Percentiles rank a stretch among this genome's conserved stretches.
These are phyloP conservation scores for Oenanthe melanoleuca DNA, from an alignment of 2,113 vertebrate species.

Conservation along the genomic window DNA sequence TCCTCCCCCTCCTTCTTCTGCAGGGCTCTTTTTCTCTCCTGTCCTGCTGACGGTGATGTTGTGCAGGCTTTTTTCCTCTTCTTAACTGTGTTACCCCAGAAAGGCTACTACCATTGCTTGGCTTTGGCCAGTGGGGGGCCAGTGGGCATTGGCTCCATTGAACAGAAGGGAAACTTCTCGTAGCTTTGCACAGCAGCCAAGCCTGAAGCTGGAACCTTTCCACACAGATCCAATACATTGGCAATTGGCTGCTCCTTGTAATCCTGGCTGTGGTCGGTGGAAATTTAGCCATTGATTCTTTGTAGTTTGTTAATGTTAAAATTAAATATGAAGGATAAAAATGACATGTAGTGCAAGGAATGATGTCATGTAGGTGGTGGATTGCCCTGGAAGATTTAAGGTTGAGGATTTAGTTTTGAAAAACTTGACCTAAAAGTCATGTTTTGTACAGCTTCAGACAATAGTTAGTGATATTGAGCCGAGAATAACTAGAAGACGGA, in stretches of 20 bases:
- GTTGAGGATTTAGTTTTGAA: neutral
- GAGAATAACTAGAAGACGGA: neutral
- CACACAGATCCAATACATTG: neutral
- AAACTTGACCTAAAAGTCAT: neutral
- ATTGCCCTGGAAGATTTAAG: neutral
- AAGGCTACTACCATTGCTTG: neutral
- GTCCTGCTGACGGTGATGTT: neutral
- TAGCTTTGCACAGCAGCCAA: neutral
- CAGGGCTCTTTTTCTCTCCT: neutral
- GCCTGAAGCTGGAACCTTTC: neutral
- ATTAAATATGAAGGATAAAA: neutral
- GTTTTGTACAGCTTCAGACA: neutral
- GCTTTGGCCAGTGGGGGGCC: neutral
- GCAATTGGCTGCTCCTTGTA: neutral
- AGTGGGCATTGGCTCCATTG: rapidly evolving
- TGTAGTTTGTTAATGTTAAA: neutral
- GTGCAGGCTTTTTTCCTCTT: neutral
- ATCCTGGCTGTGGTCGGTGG: neutral
- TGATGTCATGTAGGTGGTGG: neutral
- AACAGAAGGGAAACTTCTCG: neutral
- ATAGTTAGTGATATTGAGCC: neutral
- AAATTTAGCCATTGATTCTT: neutral
- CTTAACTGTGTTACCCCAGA: neutral
- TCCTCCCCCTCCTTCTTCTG: neutral
- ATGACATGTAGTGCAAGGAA: neutral